Evolutionary conservation across 2,888 invertebrate genomes (phyloP).

Genomic region (Nephrotoma guestfalica): DNA sequence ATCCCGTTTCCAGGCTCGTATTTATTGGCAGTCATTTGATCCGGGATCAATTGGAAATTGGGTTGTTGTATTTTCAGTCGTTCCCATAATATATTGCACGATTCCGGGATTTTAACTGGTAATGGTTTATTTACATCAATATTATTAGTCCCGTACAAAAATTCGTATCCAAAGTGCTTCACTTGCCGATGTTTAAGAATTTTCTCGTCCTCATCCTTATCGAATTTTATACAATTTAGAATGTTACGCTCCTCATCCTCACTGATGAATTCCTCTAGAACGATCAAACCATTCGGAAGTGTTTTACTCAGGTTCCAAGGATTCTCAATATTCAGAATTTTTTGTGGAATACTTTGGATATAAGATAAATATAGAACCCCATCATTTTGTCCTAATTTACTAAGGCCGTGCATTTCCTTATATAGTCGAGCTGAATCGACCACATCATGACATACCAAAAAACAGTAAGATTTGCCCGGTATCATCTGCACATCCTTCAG

Average conservation of each 20-base stretch:
- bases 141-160: conserved; percentile 74
- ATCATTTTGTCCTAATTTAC: conserved; percentile 40
- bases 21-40: conserved; percentile 75
- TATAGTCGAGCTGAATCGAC: conserved; percentile 42
- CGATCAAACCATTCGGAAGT: conserved; percentile 50
- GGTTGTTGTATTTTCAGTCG: conserved; percentile 32
- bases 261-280: conserved; percentile 58
- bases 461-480: conserved; percentile 69
- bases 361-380: conserved; percentile 47
- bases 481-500: conserved; percentile 51
- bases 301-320: conserved; percentile 24
- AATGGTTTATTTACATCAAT: conserved; percentile 59
- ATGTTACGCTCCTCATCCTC: conserved; percentile 49
- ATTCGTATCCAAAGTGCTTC: conserved; percentile 84
- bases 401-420: conserved; percentile 41
- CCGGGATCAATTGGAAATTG: conserved; percentile 39
- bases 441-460: conserved; percentile 43
- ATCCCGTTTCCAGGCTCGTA: conserved; percentile 85
- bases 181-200: conserved; percentile 69
- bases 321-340: conserved; percentile 13
- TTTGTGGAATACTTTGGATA: conserved; percentile 18
- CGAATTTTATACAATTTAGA: conserved; percentile 42
- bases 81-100: conserved; percentile 49
- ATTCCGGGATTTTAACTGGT: conserved; percentile 48
- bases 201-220: conserved; percentile 16